Evolutionary conservation across 1,140 invertebrate genomes (phyloP), one percentile per base, ranked within the genome.

Genomic region (Delia radicum): DNA sequence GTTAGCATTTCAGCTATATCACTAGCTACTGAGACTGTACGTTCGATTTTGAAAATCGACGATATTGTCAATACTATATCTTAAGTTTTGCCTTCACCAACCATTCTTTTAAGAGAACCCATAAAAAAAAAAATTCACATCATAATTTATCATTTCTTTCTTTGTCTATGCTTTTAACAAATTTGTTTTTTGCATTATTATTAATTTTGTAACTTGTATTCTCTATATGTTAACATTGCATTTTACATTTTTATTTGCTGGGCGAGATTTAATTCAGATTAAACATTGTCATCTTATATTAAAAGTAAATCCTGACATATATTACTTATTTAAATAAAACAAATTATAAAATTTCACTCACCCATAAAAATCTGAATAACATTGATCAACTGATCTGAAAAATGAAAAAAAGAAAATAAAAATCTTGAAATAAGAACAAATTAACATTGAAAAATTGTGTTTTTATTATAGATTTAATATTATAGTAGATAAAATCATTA

Each of bases 21-120:
- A 74, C 91, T 99, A 76, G 94, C 98, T 77, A 94, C 98, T 0
- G 98, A 99, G 90, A 99, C 97, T 73, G 96, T 99, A 73, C 91
- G 97, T 74, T 96, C 95, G 79, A 99, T 99, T 88, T 90, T 99
- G 75, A 99, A 99, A 89, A 99, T 99, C 82, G 98, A 99, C 88
- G 98, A 99, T 88, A 98, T 99, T 88, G 92, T 95, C 72, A 86
- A 86, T 29, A 86, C 84, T 62, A 81, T 83, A 69, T 76, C 79
- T 78, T 85, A 85, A 81, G 48, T 73, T 73, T 33, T 67, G 63
- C 31, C 27, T 1, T 15, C 24, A 55, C 18, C 24, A 48, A 48
- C 6, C 1, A 48, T n/a, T n/a, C 6, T 48, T 48, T 18, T 48
- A 37, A n/a, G n/a, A n/a, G n/a, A 37, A 37, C 13, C 13, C 62